These are phyloP conservation scores for Geophilus truncorum DNA, from an alignment of 2,888 invertebrate species.

Conservation along the genomic window DNA sequence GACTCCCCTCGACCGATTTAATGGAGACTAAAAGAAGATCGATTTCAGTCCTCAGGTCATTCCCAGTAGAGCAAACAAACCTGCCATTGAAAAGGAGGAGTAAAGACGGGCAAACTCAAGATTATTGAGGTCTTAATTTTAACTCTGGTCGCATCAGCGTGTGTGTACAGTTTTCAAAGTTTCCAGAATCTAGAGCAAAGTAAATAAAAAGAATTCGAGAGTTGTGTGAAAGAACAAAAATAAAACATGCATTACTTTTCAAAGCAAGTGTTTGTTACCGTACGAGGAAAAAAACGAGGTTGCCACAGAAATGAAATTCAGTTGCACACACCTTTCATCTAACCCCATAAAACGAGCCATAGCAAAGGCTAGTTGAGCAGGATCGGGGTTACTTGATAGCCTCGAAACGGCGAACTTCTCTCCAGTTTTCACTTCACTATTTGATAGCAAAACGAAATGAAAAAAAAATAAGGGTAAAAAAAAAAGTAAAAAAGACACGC, in stretches of 20 bases:
- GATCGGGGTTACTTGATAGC: neutral
- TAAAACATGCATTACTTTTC: no score
- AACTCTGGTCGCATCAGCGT: neutral
- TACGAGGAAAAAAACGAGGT: neutral
- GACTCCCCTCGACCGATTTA: neutral
- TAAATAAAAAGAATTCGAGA: no score
- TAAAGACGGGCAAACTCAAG: neutral
- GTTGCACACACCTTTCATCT: neutral
- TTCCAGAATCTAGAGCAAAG: no score
- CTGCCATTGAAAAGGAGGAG: neutral
- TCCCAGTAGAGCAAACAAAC: neutral
- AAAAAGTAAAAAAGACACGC: neutral
- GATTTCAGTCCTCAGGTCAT: neutral
- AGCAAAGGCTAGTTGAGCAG: neutral
- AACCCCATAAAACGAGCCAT: neutral
- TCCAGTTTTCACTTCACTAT: neutral
- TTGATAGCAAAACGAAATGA: no score
- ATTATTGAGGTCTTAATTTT: neutral
- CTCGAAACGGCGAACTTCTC: neutral
- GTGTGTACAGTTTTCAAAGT: no score
- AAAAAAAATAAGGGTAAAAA: neutral
- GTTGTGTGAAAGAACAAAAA: no score
- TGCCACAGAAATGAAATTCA: neutral
- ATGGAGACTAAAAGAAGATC: neutral
- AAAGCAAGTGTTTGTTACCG: neutral